Evolutionary conservation across 1,140 invertebrate species (phyloP).

Genomic region (Lamellibrachia luymesi): DNA sequence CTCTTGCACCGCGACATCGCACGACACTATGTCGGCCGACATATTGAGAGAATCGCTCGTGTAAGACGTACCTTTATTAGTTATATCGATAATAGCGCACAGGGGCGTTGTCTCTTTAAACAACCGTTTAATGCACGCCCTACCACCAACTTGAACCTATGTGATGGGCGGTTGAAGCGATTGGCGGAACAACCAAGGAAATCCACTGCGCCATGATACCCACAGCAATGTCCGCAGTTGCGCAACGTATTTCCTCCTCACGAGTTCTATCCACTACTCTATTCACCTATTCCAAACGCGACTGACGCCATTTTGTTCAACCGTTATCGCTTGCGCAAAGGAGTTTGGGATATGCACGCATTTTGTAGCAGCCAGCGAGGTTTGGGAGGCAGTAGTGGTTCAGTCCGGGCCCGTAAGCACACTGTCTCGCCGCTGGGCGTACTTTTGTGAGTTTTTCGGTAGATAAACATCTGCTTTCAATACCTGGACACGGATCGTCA

Average conservation of each 20-base stretch:
- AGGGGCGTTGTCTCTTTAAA: background rate
- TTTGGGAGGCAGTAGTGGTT: background rate
- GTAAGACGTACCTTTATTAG: no score
- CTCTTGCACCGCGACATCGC: background rate
- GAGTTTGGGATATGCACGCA: background rate
- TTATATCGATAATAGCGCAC: background rate
- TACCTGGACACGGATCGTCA: background rate
- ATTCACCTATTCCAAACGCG: background rate
- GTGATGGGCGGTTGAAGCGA: background rate
- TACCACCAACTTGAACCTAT: background rate
- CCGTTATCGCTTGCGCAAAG: background rate
- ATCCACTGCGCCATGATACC: no score
- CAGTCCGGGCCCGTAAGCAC: background rate
- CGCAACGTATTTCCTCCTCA: background rate
- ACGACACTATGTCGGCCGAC: no score
- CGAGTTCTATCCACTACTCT: background rate
- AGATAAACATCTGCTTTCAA: background rate
- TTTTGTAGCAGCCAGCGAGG: background rate
- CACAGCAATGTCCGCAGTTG: no score
- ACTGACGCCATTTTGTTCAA: background rate
- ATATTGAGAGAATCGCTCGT: no score
- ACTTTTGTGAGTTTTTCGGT: background rate
- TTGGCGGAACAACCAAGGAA: no score
- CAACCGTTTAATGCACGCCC: background rate
- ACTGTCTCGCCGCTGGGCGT: background rate